Percentiles rank a stretch among this genome's conserved stretches.
phyloP scores from a whole-genome alignment of 2,113 vertebrate species.

The Oceanodroma tethys region DNA sequence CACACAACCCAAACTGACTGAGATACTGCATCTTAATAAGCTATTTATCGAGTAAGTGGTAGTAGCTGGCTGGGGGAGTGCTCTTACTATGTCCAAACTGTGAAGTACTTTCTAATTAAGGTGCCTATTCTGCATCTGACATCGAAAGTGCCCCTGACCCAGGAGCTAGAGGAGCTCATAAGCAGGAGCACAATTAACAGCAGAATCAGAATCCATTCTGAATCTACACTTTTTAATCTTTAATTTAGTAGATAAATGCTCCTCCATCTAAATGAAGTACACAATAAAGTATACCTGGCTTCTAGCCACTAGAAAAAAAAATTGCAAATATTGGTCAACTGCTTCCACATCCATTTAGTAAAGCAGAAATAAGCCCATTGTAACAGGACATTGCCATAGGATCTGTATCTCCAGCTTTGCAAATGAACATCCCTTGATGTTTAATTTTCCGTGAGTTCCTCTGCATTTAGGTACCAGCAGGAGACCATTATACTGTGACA shows the following conservation, averaged over 20 bases:
- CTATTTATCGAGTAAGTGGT: not conserved
- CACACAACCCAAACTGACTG: not conserved
- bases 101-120: not conserved
- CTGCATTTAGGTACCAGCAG: slow-evolving; percentile 59
- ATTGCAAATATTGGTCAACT: not conserved
- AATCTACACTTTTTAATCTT: not conserved
- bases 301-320: not conserved
- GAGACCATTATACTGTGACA: slow-evolving; percentile 55
- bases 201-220: not conserved
- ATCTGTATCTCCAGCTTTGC: slow-evolving; percentile 33
- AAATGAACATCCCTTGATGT: slow-evolving; percentile 59
- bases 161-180: not conserved
- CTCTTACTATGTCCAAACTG: not conserved
- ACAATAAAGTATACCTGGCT: not conserved
- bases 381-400: not conserved
- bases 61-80: not conserved
- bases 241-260: not conserved
- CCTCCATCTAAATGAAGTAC: not conserved
- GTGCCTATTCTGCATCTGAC: not conserved
- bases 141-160: not conserved
- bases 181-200: not conserved
- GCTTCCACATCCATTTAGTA: not conserved
- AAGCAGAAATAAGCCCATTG: slow-evolving; percentile 4
- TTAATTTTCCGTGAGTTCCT: slow-evolving; percentile 63
- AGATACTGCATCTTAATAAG: not conserved